Conservation (phyloP, 2,797 vertebrate genomes). For the Melanotaenia maccullochi region DNA sequence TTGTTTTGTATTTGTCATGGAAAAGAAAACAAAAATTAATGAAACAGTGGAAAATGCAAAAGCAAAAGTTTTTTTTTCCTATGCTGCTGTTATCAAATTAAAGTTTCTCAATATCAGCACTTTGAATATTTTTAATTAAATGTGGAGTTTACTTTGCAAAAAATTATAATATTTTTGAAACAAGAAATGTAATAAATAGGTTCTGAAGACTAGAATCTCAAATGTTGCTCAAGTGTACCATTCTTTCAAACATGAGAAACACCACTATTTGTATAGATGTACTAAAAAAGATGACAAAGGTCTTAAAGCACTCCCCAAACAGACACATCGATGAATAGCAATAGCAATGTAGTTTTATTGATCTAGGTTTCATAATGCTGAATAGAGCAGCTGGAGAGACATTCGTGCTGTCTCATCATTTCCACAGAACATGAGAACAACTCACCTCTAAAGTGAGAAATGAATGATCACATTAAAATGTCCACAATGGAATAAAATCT, state of each 20-base stretch:
- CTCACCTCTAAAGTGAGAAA: slow-evolving; percentile 51
- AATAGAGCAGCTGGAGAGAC: slow-evolving; percentile 60
- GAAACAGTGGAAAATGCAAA: background rate
- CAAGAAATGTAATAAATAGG: background rate
- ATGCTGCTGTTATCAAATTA: background rate
- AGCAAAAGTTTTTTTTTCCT: background rate
- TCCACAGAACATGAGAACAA: slow-evolving; percentile 60
- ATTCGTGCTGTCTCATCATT: slow-evolving; percentile 67
- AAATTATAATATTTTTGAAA: background rate
- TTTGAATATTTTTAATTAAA: background rate
- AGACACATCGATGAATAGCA: slow-evolving; percentile 49
- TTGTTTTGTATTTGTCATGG: too few relatives aligned
- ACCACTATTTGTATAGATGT: background rate
- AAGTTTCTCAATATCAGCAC: background rate
- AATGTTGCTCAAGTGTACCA: background rate
- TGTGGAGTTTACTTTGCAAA: background rate
- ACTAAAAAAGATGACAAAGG: background rate
- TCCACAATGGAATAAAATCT: slow-evolving; percentile 53
- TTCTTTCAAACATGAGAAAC: background rate
- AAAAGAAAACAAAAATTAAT: background rate
- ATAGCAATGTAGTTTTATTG: slow-evolving; percentile 79
- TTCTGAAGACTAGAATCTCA: background rate
- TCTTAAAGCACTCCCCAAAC: slow-evolving; percentile 36
- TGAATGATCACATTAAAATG: slow-evolving; percentile 59
- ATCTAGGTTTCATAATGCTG: slow-evolving; percentile 75